Evolutionary conservation across 2,797 vertebrate species (phyloP).

Genomic region (Schizopygopsis malacanthus): DNA sequence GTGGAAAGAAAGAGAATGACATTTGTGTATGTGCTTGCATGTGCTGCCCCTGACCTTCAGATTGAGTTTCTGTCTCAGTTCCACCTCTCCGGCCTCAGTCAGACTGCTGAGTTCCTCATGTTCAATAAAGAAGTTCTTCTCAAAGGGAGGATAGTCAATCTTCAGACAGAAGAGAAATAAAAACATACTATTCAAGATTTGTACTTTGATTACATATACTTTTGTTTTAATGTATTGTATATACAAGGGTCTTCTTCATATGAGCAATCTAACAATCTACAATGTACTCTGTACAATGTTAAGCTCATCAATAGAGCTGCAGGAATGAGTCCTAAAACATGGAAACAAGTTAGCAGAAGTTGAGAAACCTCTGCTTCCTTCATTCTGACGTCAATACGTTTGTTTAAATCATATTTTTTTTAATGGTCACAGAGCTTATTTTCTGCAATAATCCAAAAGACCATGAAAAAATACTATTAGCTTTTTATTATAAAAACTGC

Average conservation of each 20-base stretch:
- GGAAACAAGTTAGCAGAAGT: neutral
- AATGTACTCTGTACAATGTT: neutral
- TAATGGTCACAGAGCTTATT: neutral
- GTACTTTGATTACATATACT: neutral
- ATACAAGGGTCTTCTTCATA: neutral
- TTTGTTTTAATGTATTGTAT: neutral
- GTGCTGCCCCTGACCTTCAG: conserved; percentile 82
- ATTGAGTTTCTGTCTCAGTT: conserved; percentile 93
- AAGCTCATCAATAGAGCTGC: neutral
- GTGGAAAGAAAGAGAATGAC: neutral
- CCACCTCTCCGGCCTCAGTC: conserved; percentile 86
- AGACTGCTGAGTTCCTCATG: conserved; percentile 92
- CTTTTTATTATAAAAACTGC: neutral
- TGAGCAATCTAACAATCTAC: too few species aligned
- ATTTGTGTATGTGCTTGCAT: neutral
- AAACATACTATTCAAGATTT: neutral
- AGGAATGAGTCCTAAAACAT: neutral
- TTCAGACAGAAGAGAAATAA: conserved; percentile 64
- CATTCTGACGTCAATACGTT: neutral
- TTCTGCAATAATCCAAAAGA: neutral
- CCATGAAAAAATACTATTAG: neutral
- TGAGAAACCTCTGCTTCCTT: neutral
- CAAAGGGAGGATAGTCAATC: conserved; percentile 98
- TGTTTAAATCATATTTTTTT: neutral
- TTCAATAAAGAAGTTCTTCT: conserved; percentile 97